Percentiles rank a stretch among this genome's conserved stretches.
These are phyloP conservation scores for Botia kubotai DNA, from an alignment of 2,797 vertebrate species.

Conservation along the genomic window DNA sequence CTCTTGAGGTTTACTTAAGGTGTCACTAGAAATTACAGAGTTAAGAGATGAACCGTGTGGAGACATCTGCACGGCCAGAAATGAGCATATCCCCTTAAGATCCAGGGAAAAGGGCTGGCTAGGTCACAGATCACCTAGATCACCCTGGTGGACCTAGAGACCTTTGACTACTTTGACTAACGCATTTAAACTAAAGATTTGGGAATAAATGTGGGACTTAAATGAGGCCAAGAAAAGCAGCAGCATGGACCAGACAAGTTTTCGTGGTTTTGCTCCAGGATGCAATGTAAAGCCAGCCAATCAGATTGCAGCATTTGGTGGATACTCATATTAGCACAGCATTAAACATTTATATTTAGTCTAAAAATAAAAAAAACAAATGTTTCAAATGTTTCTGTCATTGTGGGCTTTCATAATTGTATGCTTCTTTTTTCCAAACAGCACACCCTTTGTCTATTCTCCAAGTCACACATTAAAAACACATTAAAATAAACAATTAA, in stretches of 20 bases:
- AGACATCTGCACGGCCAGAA: conserved; percentile 7
- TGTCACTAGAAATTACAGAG: conserved; percentile 68
- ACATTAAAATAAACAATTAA: conserved; percentile 69
- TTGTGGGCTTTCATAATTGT: conserved; percentile 56
- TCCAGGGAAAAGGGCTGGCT: background rate
- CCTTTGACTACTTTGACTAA: background rate
- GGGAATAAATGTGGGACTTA: too few species aligned
- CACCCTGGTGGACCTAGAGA: too few species aligned
- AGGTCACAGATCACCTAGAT: background rate
- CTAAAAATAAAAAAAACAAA: background rate
- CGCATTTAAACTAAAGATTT: too few species aligned
- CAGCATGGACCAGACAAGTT: too few species aligned
- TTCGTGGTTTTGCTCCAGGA: too few species aligned
- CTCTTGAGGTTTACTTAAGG: conserved; percentile 62
- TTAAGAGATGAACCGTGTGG: conserved; percentile 45
- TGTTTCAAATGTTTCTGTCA: conserved; percentile 16
- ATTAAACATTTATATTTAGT: conserved; percentile 1
- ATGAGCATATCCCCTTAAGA: conserved; percentile 1
- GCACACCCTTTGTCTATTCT: conserved; percentile 64
- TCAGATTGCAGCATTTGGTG: background rate
- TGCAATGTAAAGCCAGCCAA: too few species aligned
- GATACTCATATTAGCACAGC: conserved; percentile 18
- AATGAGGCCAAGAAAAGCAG: too few species aligned
- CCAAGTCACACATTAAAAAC: conserved; percentile 64
- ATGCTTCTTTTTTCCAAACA: conserved; percentile 55